These are phyloP conservation scores for Carassius carassius DNA, from an alignment of 2,113 vertebrate genomes.

Conservation along the genomic window DNA sequence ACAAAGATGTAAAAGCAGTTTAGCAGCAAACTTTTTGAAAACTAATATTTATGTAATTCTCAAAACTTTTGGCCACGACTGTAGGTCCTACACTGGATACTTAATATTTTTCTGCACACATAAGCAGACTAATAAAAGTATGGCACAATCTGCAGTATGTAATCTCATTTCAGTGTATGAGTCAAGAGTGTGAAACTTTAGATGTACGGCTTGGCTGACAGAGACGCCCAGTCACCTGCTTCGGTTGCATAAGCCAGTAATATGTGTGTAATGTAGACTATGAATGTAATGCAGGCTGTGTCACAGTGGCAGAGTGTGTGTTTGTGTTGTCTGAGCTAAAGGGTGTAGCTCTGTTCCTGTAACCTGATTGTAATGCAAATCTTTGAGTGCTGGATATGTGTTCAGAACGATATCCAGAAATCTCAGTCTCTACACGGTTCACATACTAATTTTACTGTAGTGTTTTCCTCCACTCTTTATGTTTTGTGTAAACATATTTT, in stretches of 20 bases:
- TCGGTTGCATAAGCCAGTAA: conserved; percentile 47
- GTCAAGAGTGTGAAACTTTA: conserved; percentile 24
- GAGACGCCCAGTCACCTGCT: conserved; percentile 45
- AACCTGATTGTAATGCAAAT: conserved; percentile 14
- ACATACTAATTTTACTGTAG: neutral
- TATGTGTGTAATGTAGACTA: conserved; percentile 56
- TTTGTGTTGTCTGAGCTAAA: conserved; percentile 33
- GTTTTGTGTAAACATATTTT: neutral
- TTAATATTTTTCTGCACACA: neutral
- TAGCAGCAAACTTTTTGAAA: too few species aligned
- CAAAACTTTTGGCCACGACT: too few species aligned
- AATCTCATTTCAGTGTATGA: neutral
- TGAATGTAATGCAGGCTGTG: conserved; percentile 47
- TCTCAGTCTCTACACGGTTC: neutral
- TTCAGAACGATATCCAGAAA: neutral
- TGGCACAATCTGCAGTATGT: conserved; percentile 7
- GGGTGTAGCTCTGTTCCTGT: conserved; percentile 17
- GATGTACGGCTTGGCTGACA: neutral
- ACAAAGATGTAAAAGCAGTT: too few species aligned
- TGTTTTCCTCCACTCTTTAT: neutral
- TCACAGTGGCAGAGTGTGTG: conserved; percentile 30
- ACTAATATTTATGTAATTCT: too few species aligned
- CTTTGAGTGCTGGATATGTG: neutral
- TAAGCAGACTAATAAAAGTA: neutral
- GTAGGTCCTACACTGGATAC: neutral